Evolutionary conservation across 2,113 vertebrate species (phyloP).

Genomic region (Laticauda laticaudata): DNA sequence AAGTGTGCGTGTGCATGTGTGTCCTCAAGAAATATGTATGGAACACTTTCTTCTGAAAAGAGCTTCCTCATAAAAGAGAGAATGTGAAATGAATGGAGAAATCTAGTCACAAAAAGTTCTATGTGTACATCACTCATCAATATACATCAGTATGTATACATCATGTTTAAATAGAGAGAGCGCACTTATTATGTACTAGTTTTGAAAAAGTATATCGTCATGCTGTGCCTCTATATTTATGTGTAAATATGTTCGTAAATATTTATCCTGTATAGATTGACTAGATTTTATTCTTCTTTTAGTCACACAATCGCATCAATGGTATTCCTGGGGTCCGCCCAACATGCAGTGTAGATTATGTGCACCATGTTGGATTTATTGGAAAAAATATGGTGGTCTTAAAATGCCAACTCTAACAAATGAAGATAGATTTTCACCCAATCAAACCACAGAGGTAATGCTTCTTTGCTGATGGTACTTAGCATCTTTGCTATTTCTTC

Average conservation of each 20-base stretch:
- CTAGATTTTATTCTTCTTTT: conserved; percentile 37
- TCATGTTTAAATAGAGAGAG: neutral
- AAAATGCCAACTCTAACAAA: conserved; percentile 97
- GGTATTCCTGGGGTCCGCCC: conserved; percentile 99
- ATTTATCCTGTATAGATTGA: neutral
- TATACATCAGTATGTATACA: neutral
- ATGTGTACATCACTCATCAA: neutral
- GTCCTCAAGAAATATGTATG: neutral
- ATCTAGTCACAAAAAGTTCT: neutral
- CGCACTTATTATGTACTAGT: neutral
- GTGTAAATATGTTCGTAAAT: neutral
- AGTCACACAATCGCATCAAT: conserved; percentile 94
- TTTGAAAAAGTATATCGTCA: neutral
- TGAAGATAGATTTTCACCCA: conserved; percentile 86
- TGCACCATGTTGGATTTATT: conserved; percentile 96
- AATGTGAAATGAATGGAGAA: neutral
- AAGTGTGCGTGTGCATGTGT: neutral
- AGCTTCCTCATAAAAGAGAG: neutral
- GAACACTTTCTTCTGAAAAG: neutral
- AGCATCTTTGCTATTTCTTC: neutral
- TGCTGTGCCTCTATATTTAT: neutral
- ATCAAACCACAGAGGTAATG: conserved; percentile 80
- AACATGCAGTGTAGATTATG: conserved; percentile 97
- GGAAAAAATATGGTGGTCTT: conserved; percentile 97
- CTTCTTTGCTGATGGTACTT: neutral